A percentile compares a stretch with the other conserved stretches of the same genome.
phyloP scores from a whole-genome alignment of 2,888 invertebrate species.

The Psylliodes chrysocephalus region DNA sequence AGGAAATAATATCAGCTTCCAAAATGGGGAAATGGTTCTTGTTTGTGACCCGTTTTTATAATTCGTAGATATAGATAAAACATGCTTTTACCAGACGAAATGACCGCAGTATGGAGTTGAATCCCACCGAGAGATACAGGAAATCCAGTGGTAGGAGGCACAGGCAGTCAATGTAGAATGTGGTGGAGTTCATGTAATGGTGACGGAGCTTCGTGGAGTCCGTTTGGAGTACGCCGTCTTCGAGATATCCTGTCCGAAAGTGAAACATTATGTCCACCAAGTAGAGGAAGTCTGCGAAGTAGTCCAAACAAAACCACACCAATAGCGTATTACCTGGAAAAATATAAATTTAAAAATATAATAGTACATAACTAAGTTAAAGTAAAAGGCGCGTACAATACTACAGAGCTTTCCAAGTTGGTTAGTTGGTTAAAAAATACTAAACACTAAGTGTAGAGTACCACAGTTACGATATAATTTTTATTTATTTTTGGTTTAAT shows the following conservation, averaged over 20 bases:
- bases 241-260: constrained; percentile 96
- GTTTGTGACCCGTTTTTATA: too few species aligned
- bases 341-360: background rate
- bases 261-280: constrained; percentile 96
- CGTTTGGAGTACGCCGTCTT: constrained; percentile 97
- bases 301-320: constrained; percentile 97
- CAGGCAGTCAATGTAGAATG: constrained; percentile 98
- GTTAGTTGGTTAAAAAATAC: too few species aligned
- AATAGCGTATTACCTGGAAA: constrained; percentile 81
- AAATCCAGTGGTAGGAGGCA: constrained; percentile 97
- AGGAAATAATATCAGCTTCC: too few species aligned
- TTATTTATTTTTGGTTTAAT: too few species aligned
- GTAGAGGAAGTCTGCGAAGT: constrained; percentile 96
- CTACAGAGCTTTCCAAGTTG: too few species aligned
- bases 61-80: too few species aligned
- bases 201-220: constrained; percentile 92
- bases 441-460: too few species aligned
- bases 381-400: too few species aligned
- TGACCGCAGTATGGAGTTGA: constrained; percentile 94
- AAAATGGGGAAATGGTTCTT: too few species aligned
- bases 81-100: constrained; percentile 84
- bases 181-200: constrained; percentile 95
- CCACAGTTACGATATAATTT: too few species aligned
- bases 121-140: constrained; percentile 94
- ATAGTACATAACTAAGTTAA: too few species aligned